Conservation (phyloP, 2,888 invertebrate genomes). For the Drosophila falleni region DNA sequence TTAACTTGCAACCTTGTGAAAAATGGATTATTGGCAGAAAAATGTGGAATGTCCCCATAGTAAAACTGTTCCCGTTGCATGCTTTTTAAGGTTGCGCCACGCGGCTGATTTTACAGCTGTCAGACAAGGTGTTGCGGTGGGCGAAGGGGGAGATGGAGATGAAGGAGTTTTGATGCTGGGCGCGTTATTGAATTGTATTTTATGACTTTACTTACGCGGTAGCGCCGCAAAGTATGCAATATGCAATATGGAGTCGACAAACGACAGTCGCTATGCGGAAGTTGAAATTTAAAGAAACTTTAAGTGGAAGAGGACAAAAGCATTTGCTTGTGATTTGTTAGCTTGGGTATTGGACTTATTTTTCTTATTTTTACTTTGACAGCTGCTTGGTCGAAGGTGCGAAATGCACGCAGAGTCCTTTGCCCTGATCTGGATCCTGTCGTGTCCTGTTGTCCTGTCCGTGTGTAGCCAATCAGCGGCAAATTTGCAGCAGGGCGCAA, state of each 20-base stretch:
- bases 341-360: conserved; percentile 35
- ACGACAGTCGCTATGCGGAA: conserved; percentile 4
- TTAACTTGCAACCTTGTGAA: not conserved
- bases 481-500: conserved; percentile 79
- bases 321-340: conserved; percentile 34
- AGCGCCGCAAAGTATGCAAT: conserved; percentile 64
- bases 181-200: conserved; percentile 80
- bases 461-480: conserved; percentile 76
- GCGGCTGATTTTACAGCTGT: conserved; percentile 76
- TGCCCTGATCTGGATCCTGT: conserved; percentile 5
- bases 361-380: conserved; percentile 61
- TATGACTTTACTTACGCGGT: conserved; percentile 69
- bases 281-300: conserved; percentile 63
- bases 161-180: conserved; percentile 42
- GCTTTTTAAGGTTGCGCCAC: conserved; percentile 70
- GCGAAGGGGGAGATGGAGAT: not conserved
- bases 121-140: conserved; percentile 62
- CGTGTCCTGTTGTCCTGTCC: conserved; percentile 15
- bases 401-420: conserved; percentile 19
- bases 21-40: not conserved
- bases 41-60: not conserved
- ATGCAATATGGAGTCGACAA: conserved; percentile 34
- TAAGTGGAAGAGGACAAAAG: conserved; percentile 42
- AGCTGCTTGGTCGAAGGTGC: conserved; percentile 57
- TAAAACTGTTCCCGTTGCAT: conserved; percentile 21